A percentile compares a stretch with the other conserved stretches of the same genome.
Conservation (phyloP, 2,888 invertebrate species). For the Brachypterus glaber region DNA sequence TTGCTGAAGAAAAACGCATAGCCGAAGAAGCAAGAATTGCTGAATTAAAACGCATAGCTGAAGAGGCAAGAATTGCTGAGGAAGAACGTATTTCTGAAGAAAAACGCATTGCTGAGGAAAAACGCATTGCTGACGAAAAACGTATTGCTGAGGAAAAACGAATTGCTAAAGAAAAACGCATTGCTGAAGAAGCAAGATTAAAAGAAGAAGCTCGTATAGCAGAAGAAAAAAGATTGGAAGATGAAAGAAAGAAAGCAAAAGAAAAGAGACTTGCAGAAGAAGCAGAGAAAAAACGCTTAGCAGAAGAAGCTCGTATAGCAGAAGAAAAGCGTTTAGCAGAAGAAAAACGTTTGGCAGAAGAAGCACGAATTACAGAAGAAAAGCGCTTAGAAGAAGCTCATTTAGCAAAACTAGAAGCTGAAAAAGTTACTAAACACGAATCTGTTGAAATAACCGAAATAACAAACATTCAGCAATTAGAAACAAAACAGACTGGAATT, state of each 20-base stretch:
- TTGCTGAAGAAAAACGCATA: slow-evolving; percentile 8
- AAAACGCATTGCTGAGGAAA: slow-evolving; percentile 38
- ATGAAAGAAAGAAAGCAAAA: slow-evolving; percentile 21
- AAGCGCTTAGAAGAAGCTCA: slow-evolving; percentile 22
- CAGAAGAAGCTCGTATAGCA: slow-evolving; percentile 19
- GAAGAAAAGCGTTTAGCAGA: slow-evolving; percentile 24
- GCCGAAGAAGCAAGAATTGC: slow-evolving; percentile 12
- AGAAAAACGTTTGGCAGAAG: slow-evolving; percentile 25
- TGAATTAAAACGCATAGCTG: slow-evolving; percentile 18
- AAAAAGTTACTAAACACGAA: slow-evolving; percentile 21
- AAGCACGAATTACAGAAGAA: slow-evolving; percentile 21
- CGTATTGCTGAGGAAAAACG: slow-evolving; percentile 39
- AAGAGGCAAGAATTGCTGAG: slow-evolving; percentile 19
- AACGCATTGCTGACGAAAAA: slow-evolving; percentile 43
- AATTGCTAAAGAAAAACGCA: slow-evolving; percentile 36
- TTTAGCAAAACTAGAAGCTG: slow-evolving; percentile 20
- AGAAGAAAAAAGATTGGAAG: slow-evolving; percentile 22
- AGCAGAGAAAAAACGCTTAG: slow-evolving; percentile 15
- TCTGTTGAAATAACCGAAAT: slow-evolving; percentile 28
- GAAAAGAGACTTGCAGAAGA: slow-evolving; percentile 19
- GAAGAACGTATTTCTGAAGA: too few species aligned
- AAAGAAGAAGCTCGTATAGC: slow-evolving; percentile 15
- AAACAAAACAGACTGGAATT: slow-evolving; percentile 27
- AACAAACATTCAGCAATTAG: slow-evolving; percentile 24
- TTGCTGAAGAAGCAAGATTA: slow-evolving; percentile 23